These are phyloP conservation scores for Anguilla japonica DNA, from an alignment of 2,113 vertebrate species.

Conservation along the genomic window DNA sequence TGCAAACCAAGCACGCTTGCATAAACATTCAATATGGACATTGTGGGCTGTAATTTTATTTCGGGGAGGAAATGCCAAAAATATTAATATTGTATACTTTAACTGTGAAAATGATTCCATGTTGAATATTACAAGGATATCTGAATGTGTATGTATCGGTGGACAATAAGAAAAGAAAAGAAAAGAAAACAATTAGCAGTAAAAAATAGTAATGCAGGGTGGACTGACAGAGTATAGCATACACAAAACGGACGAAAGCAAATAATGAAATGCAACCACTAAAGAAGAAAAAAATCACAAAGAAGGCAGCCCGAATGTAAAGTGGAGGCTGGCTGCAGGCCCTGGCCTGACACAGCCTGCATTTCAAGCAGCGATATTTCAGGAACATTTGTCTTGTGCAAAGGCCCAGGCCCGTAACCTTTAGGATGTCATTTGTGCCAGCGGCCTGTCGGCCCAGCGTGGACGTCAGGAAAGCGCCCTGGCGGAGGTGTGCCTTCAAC, in stretches of 20 bases:
- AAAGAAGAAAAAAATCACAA: neutral
- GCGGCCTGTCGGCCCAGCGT: neutral
- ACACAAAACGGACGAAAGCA: neutral
- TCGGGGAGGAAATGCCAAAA: neutral
- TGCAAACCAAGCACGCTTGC: neutral
- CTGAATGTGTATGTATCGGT: neutral
- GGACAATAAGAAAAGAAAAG: neutral
- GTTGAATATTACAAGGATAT: neutral
- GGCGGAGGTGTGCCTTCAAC: constrained; percentile 60
- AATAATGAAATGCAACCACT: neutral
- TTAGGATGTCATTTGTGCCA: constrained; percentile 31
- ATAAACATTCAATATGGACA: neutral
- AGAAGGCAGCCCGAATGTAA: neutral
- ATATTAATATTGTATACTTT: neutral
- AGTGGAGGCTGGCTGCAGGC: neutral
- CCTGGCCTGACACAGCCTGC: neutral
- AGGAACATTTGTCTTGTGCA: constrained; percentile 23
- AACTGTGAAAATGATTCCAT: neutral
- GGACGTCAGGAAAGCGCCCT: constrained; percentile 42
- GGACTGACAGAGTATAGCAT: no score
- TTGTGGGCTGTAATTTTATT: neutral
- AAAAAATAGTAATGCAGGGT: neutral
- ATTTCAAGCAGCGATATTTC: constrained; percentile 15
- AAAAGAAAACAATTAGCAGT: neutral
- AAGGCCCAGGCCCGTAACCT: constrained; percentile 28